phyloP scores from a whole-genome alignment of 2,113 vertebrate species.

The Pseudopipra pipra region DNA sequence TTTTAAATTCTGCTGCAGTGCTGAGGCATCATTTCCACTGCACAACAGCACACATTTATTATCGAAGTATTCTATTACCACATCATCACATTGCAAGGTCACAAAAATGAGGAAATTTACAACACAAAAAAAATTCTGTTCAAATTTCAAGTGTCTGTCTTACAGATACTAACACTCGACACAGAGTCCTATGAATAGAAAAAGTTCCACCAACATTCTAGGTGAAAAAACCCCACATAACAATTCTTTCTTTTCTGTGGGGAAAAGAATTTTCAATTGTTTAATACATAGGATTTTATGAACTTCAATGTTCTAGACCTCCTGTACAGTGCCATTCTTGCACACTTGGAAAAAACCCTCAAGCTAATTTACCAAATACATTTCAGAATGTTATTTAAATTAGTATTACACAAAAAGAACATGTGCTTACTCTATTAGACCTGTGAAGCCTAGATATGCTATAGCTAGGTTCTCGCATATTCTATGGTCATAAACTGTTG shows the following conservation, averaged over 20 bases:
- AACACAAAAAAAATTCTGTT: background rate
- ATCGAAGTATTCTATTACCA: background rate
- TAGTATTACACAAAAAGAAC: background rate
- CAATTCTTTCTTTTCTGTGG: background rate
- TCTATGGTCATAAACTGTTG: background rate
- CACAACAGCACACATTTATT: background rate
- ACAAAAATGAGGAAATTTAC: background rate
- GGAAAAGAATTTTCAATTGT: background rate
- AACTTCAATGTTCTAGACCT: background rate
- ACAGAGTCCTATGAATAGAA: background rate
- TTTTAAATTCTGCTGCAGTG: conserved; percentile 24
- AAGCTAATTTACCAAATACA: background rate
- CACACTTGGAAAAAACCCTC: background rate
- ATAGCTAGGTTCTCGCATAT: background rate
- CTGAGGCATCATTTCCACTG: background rate
- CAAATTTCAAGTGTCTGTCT: background rate
- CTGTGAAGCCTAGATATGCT: background rate
- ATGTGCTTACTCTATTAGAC: background rate
- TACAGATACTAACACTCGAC: background rate
- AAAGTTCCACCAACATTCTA: background rate
- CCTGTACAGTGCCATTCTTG: background rate
- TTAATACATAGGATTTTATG: background rate
- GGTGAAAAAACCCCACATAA: accelerated
- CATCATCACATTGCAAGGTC: background rate
- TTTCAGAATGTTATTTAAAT: background rate